Percentiles rank a stretch among this genome's conserved stretches.
Conservation (phyloP, 37 sponge, comb jelly and placozoan genomes). For the Petrosia ficiformis region DNA sequence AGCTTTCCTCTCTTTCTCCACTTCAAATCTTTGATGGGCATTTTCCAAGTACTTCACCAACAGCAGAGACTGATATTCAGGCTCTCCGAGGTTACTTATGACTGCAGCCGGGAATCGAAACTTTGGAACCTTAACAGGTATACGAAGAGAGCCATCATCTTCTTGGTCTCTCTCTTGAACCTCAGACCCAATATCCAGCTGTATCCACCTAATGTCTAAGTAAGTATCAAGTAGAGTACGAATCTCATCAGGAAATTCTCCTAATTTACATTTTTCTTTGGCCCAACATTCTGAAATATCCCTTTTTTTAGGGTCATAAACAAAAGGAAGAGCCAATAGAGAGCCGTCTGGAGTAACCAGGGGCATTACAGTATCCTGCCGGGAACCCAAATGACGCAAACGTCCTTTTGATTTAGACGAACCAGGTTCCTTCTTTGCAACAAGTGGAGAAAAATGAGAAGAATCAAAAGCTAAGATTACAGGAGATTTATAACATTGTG, state of each 20-base stretch:
- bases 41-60: conserved; percentile 55
- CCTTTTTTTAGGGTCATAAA: conserved; percentile 47
- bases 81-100: conserved; percentile 43
- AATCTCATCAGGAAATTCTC: conserved; percentile 56
- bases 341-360: conserved; percentile 73
- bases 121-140: conserved; percentile 37
- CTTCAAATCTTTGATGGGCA: conserved; percentile 35
- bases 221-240: conserved; percentile 58
- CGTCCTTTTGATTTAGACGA: neutral
- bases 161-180: neutral
- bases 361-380: conserved; percentile 71
- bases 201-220: conserved; percentile 64
- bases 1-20: conserved; percentile 13
- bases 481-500: conserved; percentile 84
- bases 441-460: conserved; percentile 91
- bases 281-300: conserved; percentile 8
- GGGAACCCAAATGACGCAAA: neutral
- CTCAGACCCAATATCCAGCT: conserved; percentile 11
- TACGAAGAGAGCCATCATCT: neutral
- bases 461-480: conserved; percentile 87
- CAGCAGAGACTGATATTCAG: conserved; percentile 65
- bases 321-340: conserved; percentile 81
- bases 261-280: conserved; percentile 17
- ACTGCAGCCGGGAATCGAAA: conserved; percentile 74
- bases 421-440: conserved; percentile 39